Base-by-base conservation (phyloP, 1,140 invertebrate species). In the Papilio aristodemus region DNA sequence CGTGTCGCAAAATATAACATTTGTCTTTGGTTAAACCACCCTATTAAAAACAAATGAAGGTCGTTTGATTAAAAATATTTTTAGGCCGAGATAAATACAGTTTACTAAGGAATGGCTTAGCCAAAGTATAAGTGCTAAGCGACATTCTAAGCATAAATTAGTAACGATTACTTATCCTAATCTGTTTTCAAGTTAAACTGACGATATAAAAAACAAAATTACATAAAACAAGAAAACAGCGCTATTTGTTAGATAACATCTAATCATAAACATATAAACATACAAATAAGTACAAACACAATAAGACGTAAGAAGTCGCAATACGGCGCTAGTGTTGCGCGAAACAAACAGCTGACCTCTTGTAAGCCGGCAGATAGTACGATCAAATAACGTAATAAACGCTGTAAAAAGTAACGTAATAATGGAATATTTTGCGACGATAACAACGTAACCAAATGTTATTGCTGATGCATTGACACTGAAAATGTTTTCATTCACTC, bases 301-400 rank as follows among this genome's bases (percentile, higher is more conserved):
- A 59, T 62, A 57, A 57, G 22, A 37, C 59, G 36, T 19, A 62
- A 17, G 25, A 36, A 3, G 7, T 14, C 0, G 32, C 36, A 62
- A 62, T 36, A 36, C 14, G 19, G 10, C 27, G n/a, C n/a, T 62
- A 62, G 14, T 9, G 36, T 62, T 62, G 59, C 59, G 36, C 59
- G 36, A 62, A 62, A 38, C 27, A 37, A 62, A 19, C 59, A 38
- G 32, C 32, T 62, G 59, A 62, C 59, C 59, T 62, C 17, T 62
- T 37, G 59, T 19, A 39, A 62, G 32, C 17, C 17, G 11, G 11
- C 54, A 37, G 59, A 62, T 62, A 62, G 38, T 58, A 60, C 14
- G 3, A 19, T n/a, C n/a, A 60, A 60, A 60, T 36, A 36, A 60
- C 27, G 25, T 32, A 60, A 60, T 60, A 17, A 10, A n/a, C 32